Evolutionary conservation across 2,113 vertebrate species (phyloP), one percentile per base, ranked within the genome.

Genomic region (Ondatra zibethicus): DNA sequence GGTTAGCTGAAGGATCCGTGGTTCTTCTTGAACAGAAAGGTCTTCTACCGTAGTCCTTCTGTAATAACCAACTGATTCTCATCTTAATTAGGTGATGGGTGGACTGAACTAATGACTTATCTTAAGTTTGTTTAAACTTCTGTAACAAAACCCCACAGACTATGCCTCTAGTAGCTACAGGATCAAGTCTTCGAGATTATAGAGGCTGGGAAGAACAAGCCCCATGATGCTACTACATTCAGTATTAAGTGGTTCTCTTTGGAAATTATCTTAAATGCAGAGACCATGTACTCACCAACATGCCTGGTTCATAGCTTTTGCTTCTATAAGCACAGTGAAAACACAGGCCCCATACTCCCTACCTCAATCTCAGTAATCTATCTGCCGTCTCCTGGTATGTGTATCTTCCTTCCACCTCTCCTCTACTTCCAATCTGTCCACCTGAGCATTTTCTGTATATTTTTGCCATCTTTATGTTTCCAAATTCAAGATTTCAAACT

Each of bases 341-440:
- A 0, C 42, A 82, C 9, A 89, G 5, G 33, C 0, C 47, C 3
- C 39, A 3, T 58, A 21, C 23, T 86, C 2, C 66, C 4, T 52
- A 23, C 16, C 21, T 84, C 29, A 63, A 1, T 25, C 1, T 14
- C 31, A 82, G 55, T 25, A 55, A 3, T 63, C 2, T 1, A 7
- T 3, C 3, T 11, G 1, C 3, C 5, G 3, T 33, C 14, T 12
- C 19, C 4, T 3, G 47, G 33, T 1, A 1, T 4, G 70, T 36
- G 58, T 1, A 0, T 78, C 36, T 87, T 76, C 52, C 5, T 39
- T 11, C 27, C n/a, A 23, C 7, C 29, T 50, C 3, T 0, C 0
- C 29, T 90, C 55, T 52, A 36, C n/a, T 31, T 90, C 25, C 13
- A 75, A 25, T 21, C 10, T 85, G 1, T 9, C 0, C n/a, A 39